phyloP scores from a whole-genome alignment of 2,113 vertebrate genomes.

The Erythrolamprus reginae region DNA sequence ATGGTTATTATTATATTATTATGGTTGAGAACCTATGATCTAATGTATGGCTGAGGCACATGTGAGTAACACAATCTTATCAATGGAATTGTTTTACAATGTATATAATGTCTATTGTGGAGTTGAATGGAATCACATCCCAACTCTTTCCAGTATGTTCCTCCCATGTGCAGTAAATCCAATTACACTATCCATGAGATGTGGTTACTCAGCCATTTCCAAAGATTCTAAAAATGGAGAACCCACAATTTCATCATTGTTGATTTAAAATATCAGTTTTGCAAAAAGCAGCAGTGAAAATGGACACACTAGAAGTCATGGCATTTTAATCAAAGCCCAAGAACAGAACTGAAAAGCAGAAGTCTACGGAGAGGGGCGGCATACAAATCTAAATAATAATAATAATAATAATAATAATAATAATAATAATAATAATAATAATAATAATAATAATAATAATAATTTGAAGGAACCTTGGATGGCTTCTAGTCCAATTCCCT shows the following conservation, averaged over 20 bases:
- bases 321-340: not conserved
- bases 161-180: not conserved
- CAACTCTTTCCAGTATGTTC: not conserved
- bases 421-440: too few species aligned
- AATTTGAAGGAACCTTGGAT: too few species aligned
- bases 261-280: not conserved
- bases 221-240: not conserved
- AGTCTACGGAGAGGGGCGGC: too few species aligned
- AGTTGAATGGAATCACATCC: not conserved
- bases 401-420: too few species aligned
- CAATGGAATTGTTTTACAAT: slow-evolving; percentile 60
- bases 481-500: too few species aligned
- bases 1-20: too few species aligned
- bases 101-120: slow-evolving; percentile 32
- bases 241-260: not conserved
- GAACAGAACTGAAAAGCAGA: too few species aligned
- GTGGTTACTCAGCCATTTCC: not conserved
- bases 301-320: not conserved
- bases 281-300: not conserved
- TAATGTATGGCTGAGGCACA: slow-evolving; percentile 56
- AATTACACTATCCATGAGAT: not conserved
- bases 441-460: too few species aligned
- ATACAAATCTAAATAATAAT: too few species aligned
- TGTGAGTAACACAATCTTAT: slow-evolving; percentile 42
- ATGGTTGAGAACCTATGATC: not conserved